phyloP scores from a whole-genome alignment of 2,888 invertebrate species.

The Ernsta delagoae region DNA sequence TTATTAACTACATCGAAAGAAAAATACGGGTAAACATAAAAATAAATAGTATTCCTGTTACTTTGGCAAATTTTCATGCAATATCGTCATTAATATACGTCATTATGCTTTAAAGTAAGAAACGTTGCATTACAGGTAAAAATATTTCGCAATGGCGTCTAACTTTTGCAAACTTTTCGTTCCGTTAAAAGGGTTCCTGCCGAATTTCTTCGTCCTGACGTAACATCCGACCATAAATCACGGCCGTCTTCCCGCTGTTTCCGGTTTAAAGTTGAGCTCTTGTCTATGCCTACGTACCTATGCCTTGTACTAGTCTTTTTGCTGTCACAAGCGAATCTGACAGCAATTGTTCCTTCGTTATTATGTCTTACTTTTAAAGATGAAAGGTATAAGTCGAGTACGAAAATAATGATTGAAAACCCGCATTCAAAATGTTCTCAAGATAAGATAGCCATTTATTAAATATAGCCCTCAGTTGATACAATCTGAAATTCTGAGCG shows the following conservation, averaged over 20 bases:
- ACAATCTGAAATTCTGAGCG: neutral
- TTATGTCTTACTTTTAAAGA: neutral
- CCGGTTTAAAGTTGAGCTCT: slow-evolving; percentile 19
- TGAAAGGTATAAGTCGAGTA: neutral
- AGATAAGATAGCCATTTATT: too few relatives aligned
- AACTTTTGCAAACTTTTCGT: slow-evolving; percentile 18
- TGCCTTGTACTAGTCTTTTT: slow-evolving; percentile 7
- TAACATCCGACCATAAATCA: slow-evolving; percentile 8
- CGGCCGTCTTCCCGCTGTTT: slow-evolving; percentile 16
- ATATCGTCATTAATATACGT: too few relatives aligned
- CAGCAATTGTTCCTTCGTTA: slow-evolving; percentile 1
- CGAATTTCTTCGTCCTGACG: slow-evolving; percentile 18
- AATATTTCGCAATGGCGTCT: neutral
- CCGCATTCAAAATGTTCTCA: too few relatives aligned
- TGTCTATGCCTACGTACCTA: slow-evolving; percentile 4
- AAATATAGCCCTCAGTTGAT: neutral
- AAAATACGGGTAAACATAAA: too few relatives aligned
- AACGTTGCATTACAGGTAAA: neutral
- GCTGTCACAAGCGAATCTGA: slow-evolving; percentile 21
- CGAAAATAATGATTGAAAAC: too few relatives aligned
- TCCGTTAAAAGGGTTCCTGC: slow-evolving; percentile 1
- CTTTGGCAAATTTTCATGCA: too few relatives aligned
- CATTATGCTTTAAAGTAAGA: neutral
- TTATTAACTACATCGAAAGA: too few relatives aligned
- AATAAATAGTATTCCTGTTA: too few relatives aligned